Percentiles rank a stretch among this genome's conserved stretches.
Conservation (phyloP, 1,140 invertebrate genomes). For the Calosoma granatense region DNA sequence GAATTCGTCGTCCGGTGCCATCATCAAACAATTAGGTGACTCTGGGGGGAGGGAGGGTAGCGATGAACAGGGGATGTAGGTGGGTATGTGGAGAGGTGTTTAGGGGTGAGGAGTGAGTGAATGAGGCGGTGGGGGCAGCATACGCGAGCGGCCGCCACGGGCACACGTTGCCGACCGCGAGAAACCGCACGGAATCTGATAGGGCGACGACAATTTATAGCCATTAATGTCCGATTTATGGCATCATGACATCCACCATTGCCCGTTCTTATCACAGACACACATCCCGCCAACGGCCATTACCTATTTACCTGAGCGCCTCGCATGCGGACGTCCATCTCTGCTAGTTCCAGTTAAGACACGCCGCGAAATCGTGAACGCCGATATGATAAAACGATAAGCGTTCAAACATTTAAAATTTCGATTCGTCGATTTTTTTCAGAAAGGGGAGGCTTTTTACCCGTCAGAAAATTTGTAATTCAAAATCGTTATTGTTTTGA, state of each 20-base stretch:
- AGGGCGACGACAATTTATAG: constrained; percentile 6
- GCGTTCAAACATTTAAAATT: too few relatives aligned
- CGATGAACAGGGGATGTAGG: neutral
- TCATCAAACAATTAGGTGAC: constrained; percentile 2
- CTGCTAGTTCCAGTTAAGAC: neutral
- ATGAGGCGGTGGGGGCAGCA: too few relatives aligned
- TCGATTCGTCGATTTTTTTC: neutral
- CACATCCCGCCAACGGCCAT: neutral
- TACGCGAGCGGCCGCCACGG: neutral
- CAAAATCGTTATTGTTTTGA: neutral
- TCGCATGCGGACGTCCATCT: too few relatives aligned
- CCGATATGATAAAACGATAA: neutral
- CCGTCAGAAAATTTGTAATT: neutral
- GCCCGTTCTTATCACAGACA: neutral
- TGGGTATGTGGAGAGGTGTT: too few relatives aligned
- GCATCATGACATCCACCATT: neutral
- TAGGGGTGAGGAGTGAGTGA: too few relatives aligned
- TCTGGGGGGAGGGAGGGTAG: neutral
- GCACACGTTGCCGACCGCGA: neutral
- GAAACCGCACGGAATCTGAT: constrained; percentile 1
- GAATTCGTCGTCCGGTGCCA: neutral
- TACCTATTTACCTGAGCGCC: too few relatives aligned
- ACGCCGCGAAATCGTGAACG: neutral
- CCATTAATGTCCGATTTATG: constrained; percentile 9
- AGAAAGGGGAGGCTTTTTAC: neutral